phyloP scores from a whole-genome alignment of 2,888 invertebrate genomes.

The Ochropleura plecta region DNA sequence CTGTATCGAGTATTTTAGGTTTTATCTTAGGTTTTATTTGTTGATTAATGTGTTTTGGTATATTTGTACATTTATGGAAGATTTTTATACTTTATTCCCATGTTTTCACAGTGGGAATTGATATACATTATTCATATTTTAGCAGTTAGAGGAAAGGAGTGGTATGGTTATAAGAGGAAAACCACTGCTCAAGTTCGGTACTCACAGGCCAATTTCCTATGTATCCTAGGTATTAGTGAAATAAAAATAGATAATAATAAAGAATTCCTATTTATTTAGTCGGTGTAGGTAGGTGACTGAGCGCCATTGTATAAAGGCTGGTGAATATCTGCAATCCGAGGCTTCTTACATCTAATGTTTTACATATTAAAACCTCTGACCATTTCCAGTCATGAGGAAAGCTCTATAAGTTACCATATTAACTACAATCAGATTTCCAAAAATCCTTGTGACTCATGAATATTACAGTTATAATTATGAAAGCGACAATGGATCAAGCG shows the following conservation, averaged over 20 bases:
- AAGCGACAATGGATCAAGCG: conserved; percentile 10
- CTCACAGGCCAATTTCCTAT: not conserved
- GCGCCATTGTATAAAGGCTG: conserved; percentile 14
- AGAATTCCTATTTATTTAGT: conserved; percentile 37
- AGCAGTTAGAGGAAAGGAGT: not conserved
- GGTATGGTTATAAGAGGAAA: not conserved
- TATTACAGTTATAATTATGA: conserved; percentile 3
- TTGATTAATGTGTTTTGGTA: conserved; percentile 21
- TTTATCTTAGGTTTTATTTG: conserved; percentile 57
- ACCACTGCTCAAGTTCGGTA: conserved; percentile 1
- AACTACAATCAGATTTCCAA: conserved; percentile 5
- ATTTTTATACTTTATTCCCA: not conserved
- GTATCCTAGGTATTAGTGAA: not conserved
- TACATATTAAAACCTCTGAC: conserved; percentile 14
- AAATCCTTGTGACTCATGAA: conserved; percentile 13
- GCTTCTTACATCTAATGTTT: not conserved
- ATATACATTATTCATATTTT: conserved; percentile 1
- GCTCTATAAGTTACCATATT: conserved; percentile 6
- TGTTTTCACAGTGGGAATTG: not conserved
- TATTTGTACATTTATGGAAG: conserved; percentile 10
- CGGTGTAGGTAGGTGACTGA: conserved; percentile 21
- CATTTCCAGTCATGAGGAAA: conserved; percentile 16
- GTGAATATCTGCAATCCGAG: conserved; percentile 18
- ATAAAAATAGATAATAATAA: conserved; percentile 27
- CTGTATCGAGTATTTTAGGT: conserved; percentile 34